Conservation (phyloP, 2,797 vertebrate genomes). For the Saxicola maurus region DNA sequence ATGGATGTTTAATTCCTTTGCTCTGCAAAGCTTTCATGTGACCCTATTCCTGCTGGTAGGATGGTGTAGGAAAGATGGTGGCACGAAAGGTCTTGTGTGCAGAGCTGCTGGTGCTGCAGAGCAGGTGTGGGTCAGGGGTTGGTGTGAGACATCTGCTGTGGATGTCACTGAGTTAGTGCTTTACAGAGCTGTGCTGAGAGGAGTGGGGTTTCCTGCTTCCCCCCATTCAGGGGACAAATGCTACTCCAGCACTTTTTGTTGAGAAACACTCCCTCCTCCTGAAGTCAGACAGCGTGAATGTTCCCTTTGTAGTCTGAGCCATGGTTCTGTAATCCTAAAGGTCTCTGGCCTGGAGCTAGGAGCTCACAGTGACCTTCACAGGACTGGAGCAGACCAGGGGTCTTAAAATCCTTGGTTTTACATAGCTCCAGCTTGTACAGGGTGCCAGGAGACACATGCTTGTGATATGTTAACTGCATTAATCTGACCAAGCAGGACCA, state of each 20-base stretch:
- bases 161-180: background rate
- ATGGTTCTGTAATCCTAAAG: background rate
- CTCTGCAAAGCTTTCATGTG: background rate
- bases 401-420: background rate
- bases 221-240: background rate
- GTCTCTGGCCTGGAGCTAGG: background rate
- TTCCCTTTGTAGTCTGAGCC: conserved; percentile 5
- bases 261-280: background rate
- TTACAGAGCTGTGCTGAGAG: background rate
- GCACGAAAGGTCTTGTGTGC: background rate
- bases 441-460: background rate
- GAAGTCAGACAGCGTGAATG: background rate
- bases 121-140: background rate
- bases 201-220: background rate
- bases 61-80: background rate
- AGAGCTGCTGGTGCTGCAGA: background rate
- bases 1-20: background rate
- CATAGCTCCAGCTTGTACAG: background rate
- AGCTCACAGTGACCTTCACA: background rate
- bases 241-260: background rate
- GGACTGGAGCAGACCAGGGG: background rate
- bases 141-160: background rate
- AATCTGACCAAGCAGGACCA: background rate
- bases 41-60: background rate
- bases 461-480: background rate